phyloP scores from a whole-genome alignment of 2,888 invertebrate species.

The Netelia virgata region DNA sequence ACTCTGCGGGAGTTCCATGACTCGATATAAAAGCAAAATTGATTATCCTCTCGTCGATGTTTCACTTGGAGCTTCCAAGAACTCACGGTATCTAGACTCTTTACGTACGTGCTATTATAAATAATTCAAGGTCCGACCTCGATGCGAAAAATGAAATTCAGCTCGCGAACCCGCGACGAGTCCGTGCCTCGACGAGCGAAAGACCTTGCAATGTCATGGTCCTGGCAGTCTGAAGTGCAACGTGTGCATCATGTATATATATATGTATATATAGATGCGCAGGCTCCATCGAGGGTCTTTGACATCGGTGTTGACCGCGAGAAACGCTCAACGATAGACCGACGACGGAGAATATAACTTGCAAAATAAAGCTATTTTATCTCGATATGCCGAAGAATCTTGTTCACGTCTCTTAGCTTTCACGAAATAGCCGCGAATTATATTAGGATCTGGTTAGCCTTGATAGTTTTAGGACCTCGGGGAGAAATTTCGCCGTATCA shows the following conservation, averaged over 20 bases:
- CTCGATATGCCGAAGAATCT: background rate
- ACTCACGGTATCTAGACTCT: slow-evolving; percentile 16
- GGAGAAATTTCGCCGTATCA: background rate
- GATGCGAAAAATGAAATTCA: slow-evolving; percentile 66
- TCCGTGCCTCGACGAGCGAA: slow-evolving; percentile 36
- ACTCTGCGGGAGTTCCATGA: slow-evolving; percentile 27
- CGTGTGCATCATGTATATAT: slow-evolving; percentile 33
- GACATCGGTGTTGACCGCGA: slow-evolving; percentile 60
- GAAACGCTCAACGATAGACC: slow-evolving; percentile 25
- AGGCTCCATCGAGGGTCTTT: slow-evolving; percentile 64
- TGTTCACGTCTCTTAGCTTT: background rate
- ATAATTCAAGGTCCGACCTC: slow-evolving; percentile 72
- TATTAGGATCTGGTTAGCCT: slow-evolving; percentile 38
- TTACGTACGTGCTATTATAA: slow-evolving; percentile 60
- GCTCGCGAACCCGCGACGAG: slow-evolving; percentile 56
- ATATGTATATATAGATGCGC: slow-evolving; percentile 18
- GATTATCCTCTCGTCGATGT: slow-evolving; percentile 38
- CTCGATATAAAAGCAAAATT: background rate
- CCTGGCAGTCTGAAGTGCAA: slow-evolving; percentile 8
- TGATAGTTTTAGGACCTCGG: slow-evolving; percentile 21
- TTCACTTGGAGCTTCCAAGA: slow-evolving; percentile 39
- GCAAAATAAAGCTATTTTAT: slow-evolving; percentile 25
- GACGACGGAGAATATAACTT: slow-evolving; percentile 9
- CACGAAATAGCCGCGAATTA: slow-evolving; percentile 5
- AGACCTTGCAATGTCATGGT: slow-evolving; percentile 72